Percentiles rank a stretch among this genome's conserved stretches.
Evolutionary conservation across 2,888 invertebrate genomes (phyloP).

Genomic region (Athalia circularis): DNA sequence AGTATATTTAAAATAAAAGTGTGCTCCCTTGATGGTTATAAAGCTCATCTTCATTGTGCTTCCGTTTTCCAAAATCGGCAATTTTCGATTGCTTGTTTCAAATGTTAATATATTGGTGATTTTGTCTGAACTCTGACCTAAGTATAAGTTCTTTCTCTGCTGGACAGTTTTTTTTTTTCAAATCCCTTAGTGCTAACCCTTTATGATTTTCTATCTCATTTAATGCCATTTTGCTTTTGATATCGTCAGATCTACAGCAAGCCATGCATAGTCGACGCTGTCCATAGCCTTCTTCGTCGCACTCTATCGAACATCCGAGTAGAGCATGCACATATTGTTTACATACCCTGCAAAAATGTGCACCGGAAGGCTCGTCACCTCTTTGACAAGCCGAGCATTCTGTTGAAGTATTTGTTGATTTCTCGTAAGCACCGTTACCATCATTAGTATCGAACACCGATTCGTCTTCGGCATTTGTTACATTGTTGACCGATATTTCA

Average conservation of each 20-base stretch:
- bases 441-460: background rate
- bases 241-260: background rate
- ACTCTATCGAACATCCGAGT: slow-evolving; percentile 6
- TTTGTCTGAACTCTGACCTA: background rate
- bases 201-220: slow-evolving; percentile 24
- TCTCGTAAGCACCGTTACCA: background rate
- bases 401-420: background rate
- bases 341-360: slow-evolving; percentile 28
- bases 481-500: no score
- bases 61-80: slow-evolving; percentile 1
- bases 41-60: background rate
- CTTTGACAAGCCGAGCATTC: slow-evolving; percentile 1
- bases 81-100: background rate
- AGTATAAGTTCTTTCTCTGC: background rate
- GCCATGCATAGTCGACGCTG: slow-evolving; percentile 29
- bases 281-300: slow-evolving; percentile 37
- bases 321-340: slow-evolving; percentile 21
- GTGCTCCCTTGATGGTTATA: background rate
- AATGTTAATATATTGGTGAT: no score
- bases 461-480: background rate
- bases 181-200: no score
- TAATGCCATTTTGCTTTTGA: background rate
- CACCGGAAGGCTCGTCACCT: slow-evolving; percentile 4
- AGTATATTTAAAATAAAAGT: background rate
- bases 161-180: no score